Base-by-base conservation (phyloP, 2,888 invertebrate genomes). In the Tinea semifulvella region DNA sequence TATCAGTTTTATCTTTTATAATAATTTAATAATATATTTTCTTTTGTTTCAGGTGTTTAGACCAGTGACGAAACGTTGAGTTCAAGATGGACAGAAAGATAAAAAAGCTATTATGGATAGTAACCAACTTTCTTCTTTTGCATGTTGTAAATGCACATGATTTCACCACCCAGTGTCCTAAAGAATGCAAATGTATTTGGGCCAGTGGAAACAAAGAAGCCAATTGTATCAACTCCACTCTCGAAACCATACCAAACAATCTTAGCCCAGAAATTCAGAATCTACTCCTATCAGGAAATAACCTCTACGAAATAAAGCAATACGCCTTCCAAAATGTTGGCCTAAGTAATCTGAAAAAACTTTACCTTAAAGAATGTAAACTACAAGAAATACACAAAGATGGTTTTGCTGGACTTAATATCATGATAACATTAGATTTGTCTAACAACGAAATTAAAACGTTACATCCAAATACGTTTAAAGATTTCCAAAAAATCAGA, bases 131-230 rank as follows among this genome's bases (percentile, higher is more conserved):
- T 51, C 47, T 72, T 46, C 53, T 64, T 44, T 51, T 68, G 31
- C 58, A 44, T 13, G 27, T 35, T 14, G 42, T 61, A 16, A 60
- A 69, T 7, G 58, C 70, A 36, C 72, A 71, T 14, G 81, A 82
- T 56, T 86, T 86, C 66, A 81, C 84, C 44, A 77, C 76, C 20
- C 82, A 84, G 60, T 91, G 90, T 65, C 84, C 86, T 7, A 63
- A 80, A 50, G 79, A 80, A 46, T 95, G 95, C 76, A 87, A 88
- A 58, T 95, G 95, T 65, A 88, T 89, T 51, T 95, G 95, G 94
- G 87, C 87, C 19, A 88, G 88, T 48, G 94, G 94, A 4, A 92
- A 89, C 65, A 92, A 90, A 63, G 88, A 88, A 16, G 94, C 93
- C 1, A 90, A 92, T 54, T 96, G 96, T 65, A 85, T 85, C 25